Evolutionary conservation across 2,888 invertebrate species (phyloP).

Genomic region (Hermaeophaga mercurialis): DNA sequence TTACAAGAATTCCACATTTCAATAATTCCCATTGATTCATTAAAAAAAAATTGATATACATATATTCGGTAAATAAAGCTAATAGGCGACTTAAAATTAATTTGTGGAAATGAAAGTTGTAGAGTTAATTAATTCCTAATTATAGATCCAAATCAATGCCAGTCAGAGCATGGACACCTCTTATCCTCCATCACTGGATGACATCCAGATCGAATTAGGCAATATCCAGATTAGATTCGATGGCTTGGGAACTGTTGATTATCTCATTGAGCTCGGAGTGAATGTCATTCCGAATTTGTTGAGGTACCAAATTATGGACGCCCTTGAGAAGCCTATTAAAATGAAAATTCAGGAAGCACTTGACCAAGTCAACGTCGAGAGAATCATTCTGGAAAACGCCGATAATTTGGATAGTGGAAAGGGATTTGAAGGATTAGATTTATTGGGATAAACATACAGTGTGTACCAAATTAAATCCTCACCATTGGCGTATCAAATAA

Average conservation of each 20-base stretch:
- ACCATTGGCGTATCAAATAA: too few species aligned
- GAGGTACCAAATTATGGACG: constrained; percentile 86
- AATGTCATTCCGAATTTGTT: constrained; percentile 85
- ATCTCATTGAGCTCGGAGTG: constrained; percentile 76
- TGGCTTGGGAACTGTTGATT: constrained; percentile 87
- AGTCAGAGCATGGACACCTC: constrained; percentile 81
- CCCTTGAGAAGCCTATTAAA: constrained; percentile 77
- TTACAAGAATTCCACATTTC: too few species aligned
- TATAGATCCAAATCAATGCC: constrained; percentile 64
- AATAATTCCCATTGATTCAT: too few species aligned
- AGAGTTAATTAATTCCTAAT: neutral
- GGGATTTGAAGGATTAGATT: constrained; percentile 9
- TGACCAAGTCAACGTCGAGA: constrained; percentile 75
- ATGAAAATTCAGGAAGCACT: constrained; percentile 75
- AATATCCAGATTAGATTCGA: constrained; percentile 84
- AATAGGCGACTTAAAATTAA: too few species aligned
- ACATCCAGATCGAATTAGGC: constrained; percentile 70
- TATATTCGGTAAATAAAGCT: too few species aligned
- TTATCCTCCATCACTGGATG: constrained; percentile 71
- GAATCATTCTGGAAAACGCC: constrained; percentile 71
- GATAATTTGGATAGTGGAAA: constrained; percentile 65
- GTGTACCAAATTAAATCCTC: too few species aligned
- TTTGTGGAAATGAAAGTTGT: neutral
- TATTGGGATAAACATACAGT: neutral
- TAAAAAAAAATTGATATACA: too few species aligned